phyloP scores from a whole-genome alignment of 2,113 vertebrate species.

The Deroptyus accipitrinus region DNA sequence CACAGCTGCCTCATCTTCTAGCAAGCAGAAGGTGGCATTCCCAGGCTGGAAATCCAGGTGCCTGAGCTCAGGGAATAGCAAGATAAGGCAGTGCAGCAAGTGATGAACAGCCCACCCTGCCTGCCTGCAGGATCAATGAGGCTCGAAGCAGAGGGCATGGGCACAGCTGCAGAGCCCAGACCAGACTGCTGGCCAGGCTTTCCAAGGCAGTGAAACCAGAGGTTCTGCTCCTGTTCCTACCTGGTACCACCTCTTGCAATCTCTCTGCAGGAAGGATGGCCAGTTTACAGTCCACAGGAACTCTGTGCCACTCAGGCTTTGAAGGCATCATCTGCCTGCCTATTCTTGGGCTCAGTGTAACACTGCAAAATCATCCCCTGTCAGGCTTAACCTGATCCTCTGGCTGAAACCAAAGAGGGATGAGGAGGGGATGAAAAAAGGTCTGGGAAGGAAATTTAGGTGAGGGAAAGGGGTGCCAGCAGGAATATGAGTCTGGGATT shows the following conservation, averaged over 20 bases:
- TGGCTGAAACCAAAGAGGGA: neutral
- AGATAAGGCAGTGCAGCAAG: rapidly evolving
- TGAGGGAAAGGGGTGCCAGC: neutral
- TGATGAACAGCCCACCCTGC: rapidly evolving
- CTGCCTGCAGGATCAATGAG: rapidly evolving
- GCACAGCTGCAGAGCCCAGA: rapidly evolving
- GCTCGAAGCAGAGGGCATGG: rapidly evolving
- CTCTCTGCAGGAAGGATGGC: rapidly evolving
- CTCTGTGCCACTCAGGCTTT: neutral
- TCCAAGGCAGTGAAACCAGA: neutral
- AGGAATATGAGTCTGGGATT: rapidly evolving
- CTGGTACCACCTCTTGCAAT: rapidly evolving
- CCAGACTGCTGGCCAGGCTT: neutral
- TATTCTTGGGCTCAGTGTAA: rapidly evolving
- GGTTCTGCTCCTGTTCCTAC: neutral
- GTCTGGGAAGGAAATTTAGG: rapidly evolving
- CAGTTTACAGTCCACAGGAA: neutral
- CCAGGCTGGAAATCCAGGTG: rapidly evolving
- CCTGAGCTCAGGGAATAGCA: rapidly evolving
- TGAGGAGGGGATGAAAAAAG: neutral
- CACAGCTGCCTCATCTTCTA: neutral
- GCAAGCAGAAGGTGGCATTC: neutral
- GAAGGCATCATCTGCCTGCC: neutral
- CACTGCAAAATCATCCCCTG: rapidly evolving
- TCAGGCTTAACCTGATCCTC: rapidly evolving